Percentiles rank a stretch among this genome's conserved stretches.
These are phyloP conservation scores for Chymomyza costata DNA, from an alignment of 1,140 invertebrate species.

Conservation along the genomic window DNA sequence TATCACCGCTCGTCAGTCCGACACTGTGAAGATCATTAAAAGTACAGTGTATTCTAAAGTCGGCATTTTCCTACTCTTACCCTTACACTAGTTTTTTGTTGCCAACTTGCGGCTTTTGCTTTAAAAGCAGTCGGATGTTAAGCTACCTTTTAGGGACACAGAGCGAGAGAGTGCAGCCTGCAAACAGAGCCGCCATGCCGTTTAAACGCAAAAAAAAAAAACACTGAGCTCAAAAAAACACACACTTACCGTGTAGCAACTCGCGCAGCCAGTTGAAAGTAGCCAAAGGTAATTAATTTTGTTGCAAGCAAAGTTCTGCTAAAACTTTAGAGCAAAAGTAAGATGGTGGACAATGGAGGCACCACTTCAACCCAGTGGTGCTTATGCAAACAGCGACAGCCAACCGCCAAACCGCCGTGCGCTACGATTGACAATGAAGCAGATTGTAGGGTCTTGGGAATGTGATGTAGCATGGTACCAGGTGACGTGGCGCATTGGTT, in stretches of 20 bases:
- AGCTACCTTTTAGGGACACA: conserved; percentile 55
- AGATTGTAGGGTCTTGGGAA: background rate
- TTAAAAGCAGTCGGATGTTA: conserved; percentile 64
- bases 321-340: background rate
- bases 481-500: conserved; percentile 11
- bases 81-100: conserved; percentile 7
- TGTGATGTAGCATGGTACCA: conserved; percentile 1
- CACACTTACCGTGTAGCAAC: too few species aligned
- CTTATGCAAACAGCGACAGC: conserved; percentile 24
- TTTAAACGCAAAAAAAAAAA: conserved; percentile 1
- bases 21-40: too few species aligned
- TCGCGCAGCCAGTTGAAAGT: conserved; percentile 59
- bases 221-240: too few species aligned
- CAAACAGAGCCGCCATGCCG: conserved; percentile 22
- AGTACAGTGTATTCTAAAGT: too few species aligned
- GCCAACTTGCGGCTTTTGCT: conserved; percentile 38
- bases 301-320: conserved; percentile 53
- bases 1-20: too few species aligned
- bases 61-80: conserved; percentile 5
- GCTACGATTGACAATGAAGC: conserved; percentile 3
- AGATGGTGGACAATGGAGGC: background rate
- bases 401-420: conserved; percentile 28
- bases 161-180: conserved; percentile 38
- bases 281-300: conserved; percentile 74
- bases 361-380: background rate